phyloP scores from a whole-genome alignment of 2,113 vertebrate species.

The Numida meleagris region DNA sequence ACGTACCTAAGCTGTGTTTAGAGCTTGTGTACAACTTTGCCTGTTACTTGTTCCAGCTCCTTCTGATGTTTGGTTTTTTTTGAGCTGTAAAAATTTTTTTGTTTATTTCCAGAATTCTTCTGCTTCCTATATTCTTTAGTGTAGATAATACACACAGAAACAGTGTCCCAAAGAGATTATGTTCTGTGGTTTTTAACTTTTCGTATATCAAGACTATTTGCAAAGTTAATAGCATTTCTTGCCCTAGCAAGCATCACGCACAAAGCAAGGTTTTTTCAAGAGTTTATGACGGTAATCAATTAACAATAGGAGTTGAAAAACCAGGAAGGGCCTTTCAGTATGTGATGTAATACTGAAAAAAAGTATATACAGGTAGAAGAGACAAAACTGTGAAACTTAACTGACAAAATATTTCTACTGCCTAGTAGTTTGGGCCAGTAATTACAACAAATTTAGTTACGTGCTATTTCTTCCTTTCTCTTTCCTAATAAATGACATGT shows the following conservation, averaged over 20 bases:
- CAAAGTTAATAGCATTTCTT: not conserved
- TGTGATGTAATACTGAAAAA: not conserved
- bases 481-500: not conserved
- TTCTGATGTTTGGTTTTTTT: not conserved
- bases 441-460: not conserved
- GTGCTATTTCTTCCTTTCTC: not conserved
- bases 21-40: not conserved
- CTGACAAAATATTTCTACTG: not conserved
- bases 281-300: not conserved
- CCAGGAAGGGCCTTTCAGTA: not conserved
- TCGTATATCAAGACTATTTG: not conserved
- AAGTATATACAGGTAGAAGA: not conserved
- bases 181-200: not conserved
- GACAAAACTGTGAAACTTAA: not conserved
- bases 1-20: not conserved
- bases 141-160: not conserved
- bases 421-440: not conserved
- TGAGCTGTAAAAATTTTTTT: not conserved
- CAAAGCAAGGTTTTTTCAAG: not conserved
- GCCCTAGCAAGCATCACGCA: rapidly evolving
- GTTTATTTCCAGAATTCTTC: not conserved
- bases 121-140: not conserved
- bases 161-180: not conserved
- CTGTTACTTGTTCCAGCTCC: not conserved
- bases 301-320: not conserved